Conservation (phyloP, 2,113 vertebrate genomes). For the Galemys pyrenaicus region DNA sequence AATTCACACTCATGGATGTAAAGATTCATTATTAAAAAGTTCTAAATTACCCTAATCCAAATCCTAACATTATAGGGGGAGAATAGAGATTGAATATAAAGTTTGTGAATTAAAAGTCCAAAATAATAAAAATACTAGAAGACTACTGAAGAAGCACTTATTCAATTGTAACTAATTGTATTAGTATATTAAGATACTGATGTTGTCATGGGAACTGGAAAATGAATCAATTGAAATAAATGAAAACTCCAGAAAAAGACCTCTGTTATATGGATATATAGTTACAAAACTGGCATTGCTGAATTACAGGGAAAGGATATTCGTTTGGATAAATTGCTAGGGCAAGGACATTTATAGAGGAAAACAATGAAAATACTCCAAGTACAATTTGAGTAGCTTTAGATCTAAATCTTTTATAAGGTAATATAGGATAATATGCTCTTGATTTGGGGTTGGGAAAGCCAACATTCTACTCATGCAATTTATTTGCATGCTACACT, state of each 20-base stretch:
- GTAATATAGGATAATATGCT: not conserved
- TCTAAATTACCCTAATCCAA: not conserved
- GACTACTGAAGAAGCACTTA: not conserved
- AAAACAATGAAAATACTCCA: not conserved
- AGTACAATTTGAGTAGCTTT: not conserved
- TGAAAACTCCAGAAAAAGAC: not conserved
- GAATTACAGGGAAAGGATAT: not conserved
- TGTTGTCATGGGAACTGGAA: not conserved
- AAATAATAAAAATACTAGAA: not conserved
- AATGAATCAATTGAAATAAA: not conserved
- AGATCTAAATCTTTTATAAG: not conserved
- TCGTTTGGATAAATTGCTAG: not conserved
- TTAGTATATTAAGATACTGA: not conserved
- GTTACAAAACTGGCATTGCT: not conserved
- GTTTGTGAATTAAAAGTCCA: not conserved
- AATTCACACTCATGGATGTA: not conserved
- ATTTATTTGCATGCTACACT: not conserved
- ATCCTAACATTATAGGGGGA: not conserved
- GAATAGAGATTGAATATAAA: not conserved
- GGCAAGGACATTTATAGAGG: not conserved
- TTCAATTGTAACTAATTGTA: not conserved
- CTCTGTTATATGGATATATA: not conserved
- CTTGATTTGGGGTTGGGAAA: not conserved
- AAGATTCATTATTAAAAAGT: not conserved
- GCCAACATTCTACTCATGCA: not conserved